phyloP scores from a whole-genome alignment of 2,113 vertebrate genomes.

The Synodontis membranacea region DNA sequence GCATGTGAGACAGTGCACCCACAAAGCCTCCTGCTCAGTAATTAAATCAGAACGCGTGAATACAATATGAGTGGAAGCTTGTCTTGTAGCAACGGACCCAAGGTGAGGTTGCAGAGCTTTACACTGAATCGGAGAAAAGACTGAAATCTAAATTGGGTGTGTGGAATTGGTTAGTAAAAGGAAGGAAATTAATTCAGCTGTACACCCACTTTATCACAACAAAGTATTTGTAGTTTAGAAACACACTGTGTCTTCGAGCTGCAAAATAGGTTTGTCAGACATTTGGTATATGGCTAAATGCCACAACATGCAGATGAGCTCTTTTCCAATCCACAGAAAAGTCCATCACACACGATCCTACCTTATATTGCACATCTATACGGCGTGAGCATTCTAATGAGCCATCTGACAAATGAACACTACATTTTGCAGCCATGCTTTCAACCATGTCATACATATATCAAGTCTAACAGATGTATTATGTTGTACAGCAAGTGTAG shows the following conservation, averaged over 20 bases:
- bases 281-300: not conserved
- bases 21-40: not conserved
- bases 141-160: not conserved
- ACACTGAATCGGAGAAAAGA: not conserved
- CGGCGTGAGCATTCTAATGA: not conserved
- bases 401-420: not conserved
- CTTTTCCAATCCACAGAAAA: not conserved
- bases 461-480: not conserved
- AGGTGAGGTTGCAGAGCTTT: not conserved
- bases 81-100: not conserved
- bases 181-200: not conserved
- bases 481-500: not conserved
- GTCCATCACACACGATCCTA: not conserved
- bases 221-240: not conserved
- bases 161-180: not conserved
- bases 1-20: not conserved
- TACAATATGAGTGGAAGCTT: not conserved
- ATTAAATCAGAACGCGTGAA: constrained; percentile 1
- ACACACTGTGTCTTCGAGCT: not conserved
- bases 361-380: not conserved
- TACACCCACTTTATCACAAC: not conserved
- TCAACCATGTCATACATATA: not conserved
- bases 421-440: not conserved
- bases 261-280: not conserved
- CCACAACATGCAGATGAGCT: constrained; percentile 6